phyloP scores from a whole-genome alignment of 2,113 vertebrate genomes.

The Paraplagusia blochii region DNA sequence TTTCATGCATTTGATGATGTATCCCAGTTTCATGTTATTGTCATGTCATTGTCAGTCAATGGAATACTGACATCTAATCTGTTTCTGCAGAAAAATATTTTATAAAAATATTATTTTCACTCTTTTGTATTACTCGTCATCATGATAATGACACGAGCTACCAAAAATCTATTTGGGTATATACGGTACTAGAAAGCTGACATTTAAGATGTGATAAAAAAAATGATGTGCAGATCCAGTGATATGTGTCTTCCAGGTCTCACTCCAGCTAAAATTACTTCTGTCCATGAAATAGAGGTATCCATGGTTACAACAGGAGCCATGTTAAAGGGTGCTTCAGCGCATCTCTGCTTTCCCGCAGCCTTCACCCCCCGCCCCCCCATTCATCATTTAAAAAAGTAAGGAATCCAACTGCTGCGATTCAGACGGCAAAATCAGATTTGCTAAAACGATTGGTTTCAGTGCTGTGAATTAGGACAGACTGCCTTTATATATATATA shows the following conservation, averaged over 20 bases:
- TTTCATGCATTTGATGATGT: no score
- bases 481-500: slow-evolving; percentile 48
- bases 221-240: slow-evolving; percentile 43
- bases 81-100: slow-evolving; percentile 10
- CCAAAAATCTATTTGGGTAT: no score
- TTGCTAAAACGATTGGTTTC: slow-evolving; percentile 32
- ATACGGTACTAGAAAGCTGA: not conserved
- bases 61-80: slow-evolving; percentile 6
- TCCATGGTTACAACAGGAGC: slow-evolving; percentile 80
- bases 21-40: not conserved
- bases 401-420: slow-evolving; percentile 49
- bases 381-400: slow-evolving; percentile 62
- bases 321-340: slow-evolving; percentile 68
- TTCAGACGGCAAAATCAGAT: slow-evolving; percentile 53
- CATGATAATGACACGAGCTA: no score
- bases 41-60: not conserved
- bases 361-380: slow-evolving; percentile 62
- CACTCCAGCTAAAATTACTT: slow-evolving; percentile 77
- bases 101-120: not conserved
- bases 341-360: slow-evolving; percentile 64
- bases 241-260: slow-evolving; percentile 66
- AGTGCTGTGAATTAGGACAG: slow-evolving; percentile 45
- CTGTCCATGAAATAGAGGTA: slow-evolving; percentile 76
- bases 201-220: slow-evolving; percentile 25
- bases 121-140: no score